Percentiles rank a stretch among this genome's conserved stretches.
phyloP scores from a whole-genome alignment of 92 coral and sea anemone genomes.

The Micromussa lordhowensis region DNA sequence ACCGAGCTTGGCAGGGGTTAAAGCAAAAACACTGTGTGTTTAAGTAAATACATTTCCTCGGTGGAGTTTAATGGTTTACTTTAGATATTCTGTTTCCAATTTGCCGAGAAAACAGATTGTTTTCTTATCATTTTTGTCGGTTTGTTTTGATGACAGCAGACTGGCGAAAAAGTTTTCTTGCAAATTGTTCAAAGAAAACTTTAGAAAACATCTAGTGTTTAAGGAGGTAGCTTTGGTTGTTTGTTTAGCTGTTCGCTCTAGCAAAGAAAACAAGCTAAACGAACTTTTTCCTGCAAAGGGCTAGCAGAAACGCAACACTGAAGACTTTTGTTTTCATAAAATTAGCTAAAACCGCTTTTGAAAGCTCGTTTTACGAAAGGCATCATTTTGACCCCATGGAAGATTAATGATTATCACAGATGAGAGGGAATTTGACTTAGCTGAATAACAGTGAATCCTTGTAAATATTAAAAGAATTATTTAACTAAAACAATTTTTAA shows the following conservation, averaged over 20 bases:
- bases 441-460: not conserved
- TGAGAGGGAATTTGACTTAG: constrained; percentile 19
- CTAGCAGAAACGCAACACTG: not conserved
- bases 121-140: constrained; percentile 62
- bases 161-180: constrained; percentile 20
- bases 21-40: constrained; percentile 60
- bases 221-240: constrained; percentile 1
- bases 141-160: constrained; percentile 50
- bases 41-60: constrained; percentile 61
- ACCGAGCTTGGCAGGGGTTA: constrained; percentile 42
- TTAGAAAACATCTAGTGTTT: constrained; percentile 5
- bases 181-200: constrained; percentile 22
- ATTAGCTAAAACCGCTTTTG: constrained; percentile 34
- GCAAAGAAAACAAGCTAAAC: constrained; percentile 25
- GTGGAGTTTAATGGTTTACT: constrained; percentile 20
- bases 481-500: not conserved
- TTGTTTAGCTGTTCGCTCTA: constrained; percentile 34
- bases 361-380: constrained; percentile 24
- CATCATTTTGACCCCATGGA: constrained; percentile 11
- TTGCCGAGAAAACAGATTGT: constrained; percentile 64
- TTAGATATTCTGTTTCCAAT: constrained; percentile 27
- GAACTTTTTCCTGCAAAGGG: not conserved
- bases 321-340: constrained; percentile 28
- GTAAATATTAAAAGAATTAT: constrained; percentile 7
- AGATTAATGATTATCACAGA: constrained; percentile 28